A percentile compares a stretch with the other conserved stretches of the same genome.
Evolutionary conservation across 2,888 invertebrate species (phyloP).

Genomic region (Mycogona germanica): DNA sequence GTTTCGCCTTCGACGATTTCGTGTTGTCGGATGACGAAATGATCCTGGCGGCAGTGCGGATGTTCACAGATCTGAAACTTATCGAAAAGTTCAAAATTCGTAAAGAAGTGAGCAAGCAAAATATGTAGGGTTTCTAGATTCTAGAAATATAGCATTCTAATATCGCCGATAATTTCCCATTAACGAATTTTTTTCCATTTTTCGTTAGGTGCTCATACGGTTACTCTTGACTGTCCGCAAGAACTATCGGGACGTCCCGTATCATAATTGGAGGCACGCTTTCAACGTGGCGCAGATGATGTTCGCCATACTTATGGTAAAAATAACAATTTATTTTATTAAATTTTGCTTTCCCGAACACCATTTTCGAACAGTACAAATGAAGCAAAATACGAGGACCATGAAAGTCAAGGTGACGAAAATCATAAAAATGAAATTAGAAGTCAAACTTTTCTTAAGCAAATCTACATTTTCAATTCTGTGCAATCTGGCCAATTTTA

Average conservation of each 20-base stretch:
- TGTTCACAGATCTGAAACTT: conserved; percentile 40
- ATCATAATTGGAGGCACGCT: conserved; percentile 79
- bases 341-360: too few species aligned
- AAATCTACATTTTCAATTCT: too few species aligned
- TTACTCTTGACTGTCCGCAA: conserved; percentile 85
- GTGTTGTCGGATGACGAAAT: conserved; percentile 39
- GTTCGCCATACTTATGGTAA: conserved; percentile 41
- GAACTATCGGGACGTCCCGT: conserved; percentile 87
- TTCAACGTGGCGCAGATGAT: conserved; percentile 43
- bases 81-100: conserved; percentile 39
- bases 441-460: too few species aligned
- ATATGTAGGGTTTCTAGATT: neutral
- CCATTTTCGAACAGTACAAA: too few species aligned
- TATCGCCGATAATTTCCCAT: neutral
- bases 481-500: too few species aligned
- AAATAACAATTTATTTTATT: conserved; percentile 26
- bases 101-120: conserved; percentile 33
- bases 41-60: conserved; percentile 39
- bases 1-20: conserved; percentile 41
- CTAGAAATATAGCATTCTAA: neutral
- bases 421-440: too few species aligned
- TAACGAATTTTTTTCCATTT: conserved; percentile 18
- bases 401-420: too few species aligned
- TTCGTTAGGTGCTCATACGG: conserved; percentile 37
- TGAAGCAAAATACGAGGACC: too few species aligned